Evolutionary conservation across 2,888 invertebrate species (phyloP).

Genomic region (Emmelina monodactyla): DNA sequence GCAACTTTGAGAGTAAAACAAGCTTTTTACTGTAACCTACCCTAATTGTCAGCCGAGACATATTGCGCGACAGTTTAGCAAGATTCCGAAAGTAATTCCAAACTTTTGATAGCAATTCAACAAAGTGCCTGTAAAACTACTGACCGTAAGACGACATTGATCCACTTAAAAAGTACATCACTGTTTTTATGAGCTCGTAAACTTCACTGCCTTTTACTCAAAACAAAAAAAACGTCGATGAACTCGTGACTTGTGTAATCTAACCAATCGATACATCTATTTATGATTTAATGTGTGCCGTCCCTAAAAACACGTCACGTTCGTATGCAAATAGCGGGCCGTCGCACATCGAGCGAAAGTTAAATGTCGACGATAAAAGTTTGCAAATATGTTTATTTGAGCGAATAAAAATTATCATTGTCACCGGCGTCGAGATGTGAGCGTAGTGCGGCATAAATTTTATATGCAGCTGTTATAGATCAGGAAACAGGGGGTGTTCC

Average conservation of each 20-base stretch:
- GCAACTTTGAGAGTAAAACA: too few relatives aligned
- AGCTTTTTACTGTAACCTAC: too few relatives aligned
- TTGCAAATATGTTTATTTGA: conserved; percentile 44
- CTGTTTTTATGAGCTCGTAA: background rate
- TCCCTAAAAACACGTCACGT: conserved; percentile 37
- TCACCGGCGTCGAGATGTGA: background rate
- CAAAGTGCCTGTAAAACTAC: too few relatives aligned
- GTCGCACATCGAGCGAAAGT: conserved; percentile 35
- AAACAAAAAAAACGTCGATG: background rate
- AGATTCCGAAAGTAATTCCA: too few relatives aligned
- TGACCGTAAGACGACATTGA: background rate
- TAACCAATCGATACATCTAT: conserved; percentile 25
- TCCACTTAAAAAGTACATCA: background rate
- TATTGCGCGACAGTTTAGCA: too few relatives aligned
- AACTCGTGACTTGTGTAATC: background rate
- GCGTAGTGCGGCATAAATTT: background rate
- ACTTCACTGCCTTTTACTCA: background rate
- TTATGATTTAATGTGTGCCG: conserved; percentile 27
- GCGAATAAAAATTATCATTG: conserved; percentile 33
- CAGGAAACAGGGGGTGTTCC: background rate
- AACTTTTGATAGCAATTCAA: too few relatives aligned
- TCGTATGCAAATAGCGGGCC: conserved; percentile 48
- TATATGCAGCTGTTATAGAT: background rate
- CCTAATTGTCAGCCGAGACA: too few relatives aligned
- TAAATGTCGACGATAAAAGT: conserved; percentile 44